Percentiles rank a stretch among this genome's conserved stretches.
Conservation (phyloP, 2,888 invertebrate species). For the Acanthosoma haemorrhoidale region DNA sequence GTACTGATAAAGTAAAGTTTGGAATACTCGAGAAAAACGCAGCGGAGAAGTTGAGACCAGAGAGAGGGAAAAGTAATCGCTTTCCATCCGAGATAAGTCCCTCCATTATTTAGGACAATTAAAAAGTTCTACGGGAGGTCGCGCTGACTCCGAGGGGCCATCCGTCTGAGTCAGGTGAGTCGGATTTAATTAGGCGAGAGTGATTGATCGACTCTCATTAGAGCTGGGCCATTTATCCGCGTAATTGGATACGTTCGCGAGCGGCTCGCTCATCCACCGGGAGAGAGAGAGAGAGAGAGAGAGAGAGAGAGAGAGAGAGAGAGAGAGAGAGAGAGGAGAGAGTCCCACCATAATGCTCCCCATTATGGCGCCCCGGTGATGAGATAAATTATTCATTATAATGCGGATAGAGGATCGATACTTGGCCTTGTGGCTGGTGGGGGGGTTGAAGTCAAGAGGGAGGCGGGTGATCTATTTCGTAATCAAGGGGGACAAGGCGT, state of each 20-base stretch:
- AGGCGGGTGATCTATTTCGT: slow-evolving; percentile 6
- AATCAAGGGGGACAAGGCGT: too few species aligned
- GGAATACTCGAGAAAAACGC: too few species aligned
- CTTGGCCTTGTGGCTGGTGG: neutral
- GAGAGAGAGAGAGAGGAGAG: too few species aligned
- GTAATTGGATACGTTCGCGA: neutral
- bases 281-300: too few species aligned
- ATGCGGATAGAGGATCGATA: neutral
- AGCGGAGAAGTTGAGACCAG: too few species aligned
- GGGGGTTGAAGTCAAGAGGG: too few species aligned
- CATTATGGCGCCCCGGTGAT: neutral
- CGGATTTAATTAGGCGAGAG: slow-evolving; percentile 2
- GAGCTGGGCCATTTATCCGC: neutral
- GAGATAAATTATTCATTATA: slow-evolving; percentile 10
- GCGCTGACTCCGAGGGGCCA: too few species aligned
- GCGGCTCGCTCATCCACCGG: neutral
- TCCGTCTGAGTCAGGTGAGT: neutral
- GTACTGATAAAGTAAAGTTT: too few species aligned
- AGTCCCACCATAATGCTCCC: neutral
- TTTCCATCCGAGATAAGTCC: too few species aligned
- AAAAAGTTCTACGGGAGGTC: neutral
- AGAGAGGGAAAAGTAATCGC: too few species aligned
- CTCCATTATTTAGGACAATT: neutral
- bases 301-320: too few species aligned
- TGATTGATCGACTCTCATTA: neutral